A percentile compares a stretch with the other conserved stretches of the same genome.
phyloP scores from a whole-genome alignment of 2,797 vertebrate species.

The Phrynocephalus forsythii region DNA sequence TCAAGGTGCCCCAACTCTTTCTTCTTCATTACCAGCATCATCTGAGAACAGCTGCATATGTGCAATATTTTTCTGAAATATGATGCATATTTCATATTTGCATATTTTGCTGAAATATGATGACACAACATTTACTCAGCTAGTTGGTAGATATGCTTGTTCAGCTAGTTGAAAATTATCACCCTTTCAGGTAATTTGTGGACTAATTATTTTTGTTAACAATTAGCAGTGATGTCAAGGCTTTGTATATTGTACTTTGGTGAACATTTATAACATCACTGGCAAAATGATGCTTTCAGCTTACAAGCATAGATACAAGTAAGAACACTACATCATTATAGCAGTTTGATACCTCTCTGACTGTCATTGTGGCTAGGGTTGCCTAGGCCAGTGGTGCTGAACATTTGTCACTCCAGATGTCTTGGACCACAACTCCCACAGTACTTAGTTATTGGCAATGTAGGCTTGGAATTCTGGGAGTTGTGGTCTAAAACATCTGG shows the following conservation, averaged over 20 bases:
- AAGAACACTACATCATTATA: too few relatives aligned
- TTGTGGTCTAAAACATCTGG: too few relatives aligned
- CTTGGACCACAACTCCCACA: too few relatives aligned
- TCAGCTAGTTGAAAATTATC: background rate
- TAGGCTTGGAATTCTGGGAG: too few relatives aligned
- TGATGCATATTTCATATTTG: slow-evolving; percentile 7
- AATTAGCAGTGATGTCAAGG: slow-evolving; percentile 7
- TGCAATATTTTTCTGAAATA: background rate
- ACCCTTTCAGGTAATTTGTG: background rate
- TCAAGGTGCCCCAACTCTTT: background rate
- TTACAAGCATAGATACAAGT: background rate
- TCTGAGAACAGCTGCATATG: slow-evolving; percentile 52
- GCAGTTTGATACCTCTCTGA: too few relatives aligned
- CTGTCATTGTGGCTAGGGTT: too few relatives aligned
- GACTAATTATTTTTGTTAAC: slow-evolving; percentile 6
- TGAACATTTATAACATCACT: background rate
- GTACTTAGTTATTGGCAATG: too few relatives aligned
- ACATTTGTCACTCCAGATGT: too few relatives aligned
- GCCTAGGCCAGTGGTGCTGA: too few relatives aligned
- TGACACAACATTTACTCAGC: slow-evolving; percentile 19
- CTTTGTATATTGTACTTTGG: background rate
- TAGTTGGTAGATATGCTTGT: slow-evolving; percentile 20
- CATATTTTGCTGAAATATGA: slow-evolving; percentile 40
- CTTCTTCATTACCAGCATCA: background rate
- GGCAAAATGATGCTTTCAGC: background rate